A percentile compares a stretch with the other conserved stretches of the same genome.
Conservation (phyloP, 2,113 vertebrate species). For the Cairina moschata region DNA sequence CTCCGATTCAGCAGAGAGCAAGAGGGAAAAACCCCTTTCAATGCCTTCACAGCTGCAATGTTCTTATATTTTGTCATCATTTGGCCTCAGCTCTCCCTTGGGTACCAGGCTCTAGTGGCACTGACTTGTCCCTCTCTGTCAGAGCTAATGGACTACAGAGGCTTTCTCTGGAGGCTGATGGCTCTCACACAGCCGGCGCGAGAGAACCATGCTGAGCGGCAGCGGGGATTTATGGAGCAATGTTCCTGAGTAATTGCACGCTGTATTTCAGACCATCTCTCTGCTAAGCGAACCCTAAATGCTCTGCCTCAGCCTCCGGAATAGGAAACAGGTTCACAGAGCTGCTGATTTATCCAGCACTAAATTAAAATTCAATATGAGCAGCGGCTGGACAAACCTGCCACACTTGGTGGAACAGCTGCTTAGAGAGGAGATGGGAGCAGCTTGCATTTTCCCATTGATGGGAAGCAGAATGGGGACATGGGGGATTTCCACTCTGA, state of each 20-base stretch:
- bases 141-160: background rate
- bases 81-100: background rate
- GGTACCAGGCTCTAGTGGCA: background rate
- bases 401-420: background rate
- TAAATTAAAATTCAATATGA: background rate
- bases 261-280: background rate
- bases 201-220: background rate
- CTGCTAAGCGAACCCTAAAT: background rate
- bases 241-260: background rate
- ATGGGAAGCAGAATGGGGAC: background rate
- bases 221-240: background rate
- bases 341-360: background rate
- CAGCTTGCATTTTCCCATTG: background rate
- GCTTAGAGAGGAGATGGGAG: background rate
- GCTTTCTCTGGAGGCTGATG: background rate
- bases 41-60: background rate
- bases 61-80: background rate
- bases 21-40: background rate
- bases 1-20: background rate
- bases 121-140: background rate
- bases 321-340: background rate
- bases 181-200: fast-evolving
- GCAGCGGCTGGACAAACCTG: background rate
- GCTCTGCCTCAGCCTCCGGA: background rate
- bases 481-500: background rate